Base-by-base conservation (phyloP, 1,140 invertebrate species). In the Pentalonia nigronervosa region DNA sequence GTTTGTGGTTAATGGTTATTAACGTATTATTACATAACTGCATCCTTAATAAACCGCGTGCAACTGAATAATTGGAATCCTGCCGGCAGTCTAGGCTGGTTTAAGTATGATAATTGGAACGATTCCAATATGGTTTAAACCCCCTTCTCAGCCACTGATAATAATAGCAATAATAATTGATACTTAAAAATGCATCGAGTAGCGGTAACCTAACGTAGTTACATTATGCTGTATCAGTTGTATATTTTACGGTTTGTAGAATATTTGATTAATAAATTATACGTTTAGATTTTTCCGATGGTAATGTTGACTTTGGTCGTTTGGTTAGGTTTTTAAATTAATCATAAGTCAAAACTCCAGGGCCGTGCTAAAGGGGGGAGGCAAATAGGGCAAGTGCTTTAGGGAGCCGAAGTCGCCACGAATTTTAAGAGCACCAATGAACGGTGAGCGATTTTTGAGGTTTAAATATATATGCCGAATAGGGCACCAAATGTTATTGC, bases 81-180 rank as follows among this genome's bases (percentile, higher is more conserved):
- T 76, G 60, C 60, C 60, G 60, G 30, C 60, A 76, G n/a, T 76
- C 60, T 34, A 14, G 60, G 60, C 60, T 17, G n/a, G 60, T n/a
- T 76, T n/a, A n/a, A 76, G 60, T 76, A n/a, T 76, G 60, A 76
- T n/a, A n/a, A 76, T 76, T 76, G 60, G 60, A 76, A 76, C 60
- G 60, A n/a, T 76, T 34, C 60, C 60, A 76, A 53, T 11, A 60
- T n/a, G n/a, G 60, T n/a, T n/a, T 76, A 76, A 76, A 76, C n/a
- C 60, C n/a, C n/a, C 30, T 76, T 34, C n/a, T 76, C 14, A 17
- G 60, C 30, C 60, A 76, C 17, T 76, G 60, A 76, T 76, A 76
- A 76, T 76, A 76, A 76, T 76, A 76, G 60, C 60, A 76, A 76
- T 76, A n/a, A 76, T 76, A 76, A 76, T 76, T 76, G 60, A 76